phyloP scores from a whole-genome alignment of 2,797 vertebrate genomes.

The Hoplostethus atlanticus region DNA sequence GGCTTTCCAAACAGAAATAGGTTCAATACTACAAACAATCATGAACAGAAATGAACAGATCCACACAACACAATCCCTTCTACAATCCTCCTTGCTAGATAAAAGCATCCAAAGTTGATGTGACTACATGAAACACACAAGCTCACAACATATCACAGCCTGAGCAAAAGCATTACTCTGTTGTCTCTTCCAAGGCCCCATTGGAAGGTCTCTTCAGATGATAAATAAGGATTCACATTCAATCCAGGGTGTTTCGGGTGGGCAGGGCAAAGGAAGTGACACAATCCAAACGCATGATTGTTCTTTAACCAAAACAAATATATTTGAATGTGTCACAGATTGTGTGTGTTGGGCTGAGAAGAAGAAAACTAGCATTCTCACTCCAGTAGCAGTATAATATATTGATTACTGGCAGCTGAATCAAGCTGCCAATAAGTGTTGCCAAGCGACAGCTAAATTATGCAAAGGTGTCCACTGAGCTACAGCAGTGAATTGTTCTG shows the following conservation, averaged over 20 bases:
- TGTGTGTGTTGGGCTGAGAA: slow-evolving; percentile 34
- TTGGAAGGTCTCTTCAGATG: too few relatives aligned
- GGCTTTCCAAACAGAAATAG: background rate
- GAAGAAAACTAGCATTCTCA: slow-evolving; percentile 49
- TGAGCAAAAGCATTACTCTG: too few relatives aligned
- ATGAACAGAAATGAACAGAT: too few relatives aligned
- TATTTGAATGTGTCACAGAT: slow-evolving; percentile 7
- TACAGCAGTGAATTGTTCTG: slow-evolving; percentile 27
- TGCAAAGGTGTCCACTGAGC: slow-evolving; percentile 70
- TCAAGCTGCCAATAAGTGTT: slow-evolving; percentile 75
- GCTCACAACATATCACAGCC: too few relatives aligned
- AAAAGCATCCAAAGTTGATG: background rate
- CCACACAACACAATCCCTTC: too few relatives aligned
- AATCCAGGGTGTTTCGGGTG: background rate
- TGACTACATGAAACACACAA: background rate
- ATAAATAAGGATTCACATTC: too few relatives aligned
- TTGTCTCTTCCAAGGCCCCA: too few relatives aligned
- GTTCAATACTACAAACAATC: background rate
- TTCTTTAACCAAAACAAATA: slow-evolving; percentile 6
- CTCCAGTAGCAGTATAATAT: slow-evolving; percentile 67
- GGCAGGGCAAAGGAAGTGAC: background rate
- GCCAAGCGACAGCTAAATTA: slow-evolving; percentile 81
- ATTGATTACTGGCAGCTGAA: slow-evolving; percentile 77
- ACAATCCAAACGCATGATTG: background rate
- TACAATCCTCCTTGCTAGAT: background rate